phyloP scores from a whole-genome alignment of 1,140 invertebrate species.

The Drosophila sulfurigaster region DNA sequence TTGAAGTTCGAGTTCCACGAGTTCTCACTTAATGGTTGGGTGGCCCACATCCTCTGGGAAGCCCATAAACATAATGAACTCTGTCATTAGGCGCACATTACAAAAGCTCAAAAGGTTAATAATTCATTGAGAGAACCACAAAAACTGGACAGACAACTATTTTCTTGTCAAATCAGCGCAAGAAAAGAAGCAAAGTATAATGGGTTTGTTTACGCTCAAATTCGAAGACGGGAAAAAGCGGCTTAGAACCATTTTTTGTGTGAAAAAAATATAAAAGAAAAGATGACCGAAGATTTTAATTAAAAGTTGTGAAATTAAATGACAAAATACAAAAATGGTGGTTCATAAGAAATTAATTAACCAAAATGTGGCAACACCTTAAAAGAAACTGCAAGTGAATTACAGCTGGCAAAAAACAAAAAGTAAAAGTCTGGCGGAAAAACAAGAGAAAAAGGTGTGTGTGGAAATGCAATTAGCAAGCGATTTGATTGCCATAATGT shows the following conservation, averaged over 20 bases:
- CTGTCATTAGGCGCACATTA: conserved; percentile 60
- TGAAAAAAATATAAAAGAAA: conserved; percentile 5
- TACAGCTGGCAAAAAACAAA: conserved; percentile 35
- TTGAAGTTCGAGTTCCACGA: not conserved
- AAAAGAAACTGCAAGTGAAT: conserved; percentile 67
- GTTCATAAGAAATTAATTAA: conserved; percentile 70
- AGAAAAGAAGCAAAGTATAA: conserved; percentile 52
- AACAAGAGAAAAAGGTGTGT: conserved; percentile 30
- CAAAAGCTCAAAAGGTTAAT: conserved; percentile 46
- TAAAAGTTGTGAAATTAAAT: conserved; percentile 45
- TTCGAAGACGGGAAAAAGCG: conserved; percentile 24
- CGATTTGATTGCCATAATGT: conserved; percentile 34
- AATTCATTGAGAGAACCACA: conserved; percentile 54
- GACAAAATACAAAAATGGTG: conserved; percentile 39
- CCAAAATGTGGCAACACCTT: conserved; percentile 60
- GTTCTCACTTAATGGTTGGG: conserved; percentile 24
- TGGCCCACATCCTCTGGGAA: conserved; percentile 21
- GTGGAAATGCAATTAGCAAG: conserved; percentile 58
- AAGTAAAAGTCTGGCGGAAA: conserved; percentile 70
- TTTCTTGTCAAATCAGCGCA: conserved; percentile 34
- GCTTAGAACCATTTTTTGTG: conserved; percentile 24
- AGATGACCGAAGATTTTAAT: conserved; percentile 1
- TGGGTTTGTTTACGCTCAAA: conserved; percentile 70
- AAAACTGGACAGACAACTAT: conserved; percentile 5
- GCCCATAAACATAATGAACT: conserved; percentile 52